Evolutionary conservation across 1,140 invertebrate genomes (phyloP), one percentile per base, ranked within the genome.

Genomic region (Cydia amplana): DNA sequence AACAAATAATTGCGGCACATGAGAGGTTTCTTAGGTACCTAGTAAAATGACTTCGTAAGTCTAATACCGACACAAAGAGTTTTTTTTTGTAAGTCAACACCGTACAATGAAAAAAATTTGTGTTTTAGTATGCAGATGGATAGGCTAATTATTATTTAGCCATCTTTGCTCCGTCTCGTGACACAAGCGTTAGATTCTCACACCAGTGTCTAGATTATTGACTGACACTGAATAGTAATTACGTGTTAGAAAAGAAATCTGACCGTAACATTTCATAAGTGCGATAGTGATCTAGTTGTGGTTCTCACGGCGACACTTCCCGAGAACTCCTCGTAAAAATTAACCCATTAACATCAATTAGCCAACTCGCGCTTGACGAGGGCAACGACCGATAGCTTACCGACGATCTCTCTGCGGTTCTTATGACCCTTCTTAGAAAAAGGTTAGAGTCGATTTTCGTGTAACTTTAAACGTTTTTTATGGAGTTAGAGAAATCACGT

Each of bases 281-380:
- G 28, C 65, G 65, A 70, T 70, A 70, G 14, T 70, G 65, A 70
- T 70, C 65, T 70, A 70, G 65, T 70, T 70, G 65, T 36, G 14
- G 28, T 70, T 70, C 65, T 36, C 65, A 70, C 65, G 65, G 65
- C 65, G 65, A 70, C 65, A 70, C 65, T 85, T 83, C 81, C 80
- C 81, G 77, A 79, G 80, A 82, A 78, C 46, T 77, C 75, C 85
- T 83, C 80, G 80, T 87, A 80, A 88, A 83, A 86, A 89, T 89
- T 87, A 89, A 85, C 83, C 87, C 80, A 89, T 89, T 89, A 89
- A 88, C 86, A 86, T 82, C 84, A 88, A 88, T 89, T 88, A 88
- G 78, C 70, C 65, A 70, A 70, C 65, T 70, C 75, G 77, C 63
- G 60, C 72, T 49, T 74, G 80, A 74, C 75, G 77, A 74, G 82